Percentiles rank a stretch among this genome's conserved stretches.
Evolutionary conservation across 2,797 vertebrate species (phyloP).

Genomic region (Pseudomugil gertrudae): DNA sequence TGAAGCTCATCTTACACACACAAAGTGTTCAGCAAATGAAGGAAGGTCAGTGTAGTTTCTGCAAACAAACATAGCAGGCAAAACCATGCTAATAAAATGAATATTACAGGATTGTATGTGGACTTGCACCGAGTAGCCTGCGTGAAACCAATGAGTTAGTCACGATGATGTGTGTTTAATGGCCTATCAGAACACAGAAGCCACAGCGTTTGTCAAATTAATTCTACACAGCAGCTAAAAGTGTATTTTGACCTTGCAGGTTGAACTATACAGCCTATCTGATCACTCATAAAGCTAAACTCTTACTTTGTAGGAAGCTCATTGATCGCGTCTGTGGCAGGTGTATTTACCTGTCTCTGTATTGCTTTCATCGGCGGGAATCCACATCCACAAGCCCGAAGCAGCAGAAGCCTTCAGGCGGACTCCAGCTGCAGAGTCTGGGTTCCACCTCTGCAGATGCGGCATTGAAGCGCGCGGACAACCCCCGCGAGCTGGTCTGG

Average conservation of each 20-base stretch:
- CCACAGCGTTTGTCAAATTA: neutral
- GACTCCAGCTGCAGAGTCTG: constrained; percentile 3
- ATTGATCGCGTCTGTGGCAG: neutral
- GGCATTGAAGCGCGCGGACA: constrained; percentile 3
- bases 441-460: constrained; percentile 33
- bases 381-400: constrained; percentile 23
- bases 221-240: neutral
- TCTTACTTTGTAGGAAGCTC: neutral
- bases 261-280: neutral
- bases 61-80: neutral
- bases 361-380: constrained; percentile 14
- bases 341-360: constrained; percentile 35
- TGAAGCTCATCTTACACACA: neutral
- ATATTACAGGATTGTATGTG: neutral
- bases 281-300: neutral
- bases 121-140: neutral
- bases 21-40: neutral
- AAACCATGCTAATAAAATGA: neutral
- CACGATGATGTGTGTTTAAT: neutral
- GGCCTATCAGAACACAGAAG: neutral
- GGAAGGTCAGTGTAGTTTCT: neutral
- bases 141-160: neutral
- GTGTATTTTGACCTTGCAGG: constrained; percentile 15
- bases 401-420: constrained; percentile 1
- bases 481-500: constrained; percentile 10